Base-by-base conservation (phyloP, 64 coral and sea anemone species). In the Platygyra sinensis region DNA sequence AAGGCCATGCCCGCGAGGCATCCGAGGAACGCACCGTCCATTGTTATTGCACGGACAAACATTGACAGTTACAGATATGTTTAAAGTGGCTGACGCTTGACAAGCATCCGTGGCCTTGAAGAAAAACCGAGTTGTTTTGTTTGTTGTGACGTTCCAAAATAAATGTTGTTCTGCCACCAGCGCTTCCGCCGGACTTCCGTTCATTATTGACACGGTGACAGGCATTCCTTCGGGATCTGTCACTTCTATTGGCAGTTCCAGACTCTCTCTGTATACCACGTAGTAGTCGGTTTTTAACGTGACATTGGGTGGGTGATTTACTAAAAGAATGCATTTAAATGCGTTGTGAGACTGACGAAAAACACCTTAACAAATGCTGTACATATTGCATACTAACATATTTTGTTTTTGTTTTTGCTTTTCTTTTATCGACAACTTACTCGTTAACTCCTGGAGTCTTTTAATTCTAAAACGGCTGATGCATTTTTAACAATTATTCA, bases 71-170 rank as follows among this genome's bases (percentile, higher is more conserved):
- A 92, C 31, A 50, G 25, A 38, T 0, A 92, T 52, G 7, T 84
- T 74, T 16, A 77, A 86, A 13, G 90, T 86, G 22, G 82, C 59
- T 17, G 61, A 77, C 27, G 80, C 81, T 50, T 54, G 30, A 74
- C 90, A 92, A 22, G 82, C 90, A 36, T 92, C 90, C 19, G 81
- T 92, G n/a, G 78, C 90, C 10, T 51, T 78, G 62, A 92, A 64
- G 25, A 49, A 86, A 86, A 92, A 92, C 29, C 30, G 72, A 0
- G 82, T 86, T 32, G 62, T 85, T 60, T 85, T 60, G n/a, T 86
- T 92, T 28, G 72, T 74, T 28, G 72, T 92, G 10, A 92, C 82
- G 38, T 76, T 91, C 67, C 80, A 74, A 62, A 25, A 22, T 18
- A 30, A 2, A 86, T 30, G 1, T 25, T 32, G 11, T 17, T 86